A percentile compares a stretch with the other conserved stretches of the same genome.
Conservation (phyloP, 2,113 vertebrate species). For the Silurus asotus region DNA sequence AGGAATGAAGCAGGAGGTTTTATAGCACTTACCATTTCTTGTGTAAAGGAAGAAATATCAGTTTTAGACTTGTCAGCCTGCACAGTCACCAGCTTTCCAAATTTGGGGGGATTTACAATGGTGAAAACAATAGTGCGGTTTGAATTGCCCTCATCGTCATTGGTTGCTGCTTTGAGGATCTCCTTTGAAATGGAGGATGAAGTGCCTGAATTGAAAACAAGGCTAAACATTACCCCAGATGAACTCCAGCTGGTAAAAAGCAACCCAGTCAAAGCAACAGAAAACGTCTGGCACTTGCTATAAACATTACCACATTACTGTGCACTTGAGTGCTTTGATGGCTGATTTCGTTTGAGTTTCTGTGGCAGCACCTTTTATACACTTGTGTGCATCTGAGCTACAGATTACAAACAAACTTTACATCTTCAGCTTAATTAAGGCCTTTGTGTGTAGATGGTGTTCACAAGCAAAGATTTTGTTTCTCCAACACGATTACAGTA, state of each 20-base stretch:
- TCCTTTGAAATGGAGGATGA: slow-evolving; percentile 73
- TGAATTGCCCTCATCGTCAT: slow-evolving; percentile 70
- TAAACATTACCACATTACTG: slow-evolving; percentile 39
- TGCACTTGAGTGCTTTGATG: slow-evolving; percentile 34
- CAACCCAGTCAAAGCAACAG: slow-evolving; percentile 32
- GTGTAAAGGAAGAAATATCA: slow-evolving; percentile 82
- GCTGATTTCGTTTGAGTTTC: neutral
- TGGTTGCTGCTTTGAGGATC: slow-evolving; percentile 80
- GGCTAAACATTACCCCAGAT: slow-evolving; percentile 11
- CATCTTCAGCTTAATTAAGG: slow-evolving; percentile 10
- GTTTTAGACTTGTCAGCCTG: slow-evolving; percentile 69
- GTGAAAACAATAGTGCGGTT: slow-evolving; percentile 79
- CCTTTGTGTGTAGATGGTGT: neutral
- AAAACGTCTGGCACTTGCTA: slow-evolving; percentile 16
- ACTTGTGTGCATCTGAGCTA: slow-evolving; percentile 6
- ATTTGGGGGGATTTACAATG: slow-evolving; percentile 73
- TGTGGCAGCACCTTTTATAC: slow-evolving; percentile 24
- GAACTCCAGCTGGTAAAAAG: slow-evolving; percentile 31
- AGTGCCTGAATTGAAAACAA: slow-evolving; percentile 70
- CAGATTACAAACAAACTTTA: slow-evolving; percentile 2
- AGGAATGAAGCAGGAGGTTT: neutral
- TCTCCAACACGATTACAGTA: neutral
- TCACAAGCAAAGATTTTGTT: neutral
- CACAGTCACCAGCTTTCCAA: slow-evolving; percentile 77
- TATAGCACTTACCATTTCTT: slow-evolving; percentile 80